Conservation (phyloP, 2,113 vertebrate species). For the Eptesicus fuscus region DNA sequence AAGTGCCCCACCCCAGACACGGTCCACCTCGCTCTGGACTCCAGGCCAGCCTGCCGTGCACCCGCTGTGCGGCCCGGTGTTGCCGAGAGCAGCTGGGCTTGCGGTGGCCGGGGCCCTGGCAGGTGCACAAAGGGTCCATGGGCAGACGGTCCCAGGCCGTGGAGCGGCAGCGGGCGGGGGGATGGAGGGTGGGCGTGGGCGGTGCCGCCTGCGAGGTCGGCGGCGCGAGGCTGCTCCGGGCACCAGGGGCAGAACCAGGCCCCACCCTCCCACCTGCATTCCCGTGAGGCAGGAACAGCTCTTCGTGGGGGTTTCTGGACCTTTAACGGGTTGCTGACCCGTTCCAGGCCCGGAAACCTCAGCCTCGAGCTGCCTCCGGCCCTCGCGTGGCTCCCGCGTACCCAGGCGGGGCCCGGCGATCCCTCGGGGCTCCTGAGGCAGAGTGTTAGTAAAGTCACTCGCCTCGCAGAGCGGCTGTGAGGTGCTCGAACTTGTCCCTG, state of each 20-base stretch:
- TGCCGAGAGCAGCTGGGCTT: not conserved
- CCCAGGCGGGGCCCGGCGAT: conserved; percentile 51
- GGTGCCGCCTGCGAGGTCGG: too few relatives aligned
- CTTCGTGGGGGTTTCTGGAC: not conserved
- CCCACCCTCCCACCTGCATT: accelerated
- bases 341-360: not conserved
- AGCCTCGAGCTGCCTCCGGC: not conserved
- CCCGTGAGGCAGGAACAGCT: too few relatives aligned
- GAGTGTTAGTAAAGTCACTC: conserved; percentile 79
- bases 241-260: accelerated
- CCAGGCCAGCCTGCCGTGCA: not conserved
- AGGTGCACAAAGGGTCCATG: too few relatives aligned
- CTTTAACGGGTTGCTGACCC: not conserved
- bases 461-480: conserved; percentile 63
- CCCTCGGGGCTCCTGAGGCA: conserved; percentile 75
- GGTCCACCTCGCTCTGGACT: not conserved
- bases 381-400: not conserved
- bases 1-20: too few relatives aligned
- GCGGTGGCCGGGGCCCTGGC: not conserved
- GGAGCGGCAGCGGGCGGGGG: not conserved
- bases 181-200: too few relatives aligned
- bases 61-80: too few relatives aligned
- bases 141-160: too few relatives aligned
- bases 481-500: conserved; percentile 68
- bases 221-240: too few relatives aligned